Evolutionary conservation across 2,797 vertebrate species (phyloP), one percentile per base, ranked within the genome.

Genomic region (Helostoma temminkii): DNA sequence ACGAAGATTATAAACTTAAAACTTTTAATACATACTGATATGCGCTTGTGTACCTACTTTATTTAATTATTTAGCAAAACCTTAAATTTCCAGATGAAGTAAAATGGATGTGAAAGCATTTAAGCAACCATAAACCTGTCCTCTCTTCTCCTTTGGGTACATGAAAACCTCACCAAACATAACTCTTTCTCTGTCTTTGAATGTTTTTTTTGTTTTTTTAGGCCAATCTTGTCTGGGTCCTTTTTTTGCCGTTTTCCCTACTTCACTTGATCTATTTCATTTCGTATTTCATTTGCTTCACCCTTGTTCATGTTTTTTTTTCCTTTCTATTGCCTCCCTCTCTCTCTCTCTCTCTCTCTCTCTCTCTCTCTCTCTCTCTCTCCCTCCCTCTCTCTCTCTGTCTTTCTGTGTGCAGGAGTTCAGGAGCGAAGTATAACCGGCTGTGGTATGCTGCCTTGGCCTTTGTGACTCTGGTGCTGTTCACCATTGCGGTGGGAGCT

Each of bases 401-500:
- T 56, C 18, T 53, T 63, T 66, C 41, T 28, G 14, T 80, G 71
- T 82, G 48, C 87, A 99, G 98, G 98, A 96, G 88, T 39, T 96
- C 97, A 25, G 96, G 97, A 42, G 95, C 94, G 3, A 90, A 90
- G 56, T 93, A 93, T 60, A 99, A 97, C 86, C 96, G 95, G 62
- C 68, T 96, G 74, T 99, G 97, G 98, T 97, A 94, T 0, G 96
- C 95, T 0, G 95, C 95, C 2, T 92, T 99, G 81, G 94, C 96
- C 56, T 84, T 99, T 8, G 96, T 94, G 58, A 98, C 96, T 0
- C 94, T 99, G 47, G 15, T 92, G 64, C 92, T 98, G 68, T 99
- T 98, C 86, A 96, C 95, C 0, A 0, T 95, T 1, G 96, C 98
- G 0, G 92, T 96, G 3, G 96, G 93, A 39, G 97, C 96, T 8